Evolutionary conservation across 2,113 vertebrate species (phyloP), one percentile per base, ranked within the genome.

Genomic region (Mystacornis crossleyi): DNA sequence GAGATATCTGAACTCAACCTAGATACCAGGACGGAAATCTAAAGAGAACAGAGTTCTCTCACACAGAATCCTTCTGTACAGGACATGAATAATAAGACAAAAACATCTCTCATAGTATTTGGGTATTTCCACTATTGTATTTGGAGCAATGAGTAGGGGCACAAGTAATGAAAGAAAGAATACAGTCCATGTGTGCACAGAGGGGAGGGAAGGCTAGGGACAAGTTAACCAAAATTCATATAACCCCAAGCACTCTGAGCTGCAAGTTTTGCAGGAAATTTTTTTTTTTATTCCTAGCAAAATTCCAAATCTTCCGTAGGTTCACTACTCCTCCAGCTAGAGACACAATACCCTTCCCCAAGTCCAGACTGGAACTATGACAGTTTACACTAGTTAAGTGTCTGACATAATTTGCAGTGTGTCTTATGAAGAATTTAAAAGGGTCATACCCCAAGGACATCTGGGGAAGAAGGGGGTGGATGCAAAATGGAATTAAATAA

Each of bases 401-500:
- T 83, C 74, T 89, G 61, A n/a, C 48, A 67, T 33, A 62, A 45
- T 43, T 70, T 16, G n/a, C 34, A 67, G 43, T 24, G 10, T 78
- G 50, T 61, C 29, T 67, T 84, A 65, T 3, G 31, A 25, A 94
- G 89, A 81, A 92, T 55, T 94, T 86, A 79, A 51, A 91, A 67
- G 57, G 23, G 43, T 50, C 71, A 87, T 72, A 72, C 70, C 62
- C 62, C 80, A 94, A 73, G 40, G 77, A 61, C 47, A 87, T 29
- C 51, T 65, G 71, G 65, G 81, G 47, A 87, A 79, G 75, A 97
- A 79, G 55, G 67, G 65, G 64, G 24, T 89, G 91, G 93, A 94
- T 93, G 86, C 43, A 94, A 75, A 84, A 70, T 57, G 69, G 81
- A 74, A 73, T 88, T 80, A 92, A 96, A 54, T 60, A 86, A 73